Evolutionary conservation across 2,797 vertebrate genomes (phyloP), one percentile per base, ranked within the genome.

Genomic region (Ambastaia sidthimunki): DNA sequence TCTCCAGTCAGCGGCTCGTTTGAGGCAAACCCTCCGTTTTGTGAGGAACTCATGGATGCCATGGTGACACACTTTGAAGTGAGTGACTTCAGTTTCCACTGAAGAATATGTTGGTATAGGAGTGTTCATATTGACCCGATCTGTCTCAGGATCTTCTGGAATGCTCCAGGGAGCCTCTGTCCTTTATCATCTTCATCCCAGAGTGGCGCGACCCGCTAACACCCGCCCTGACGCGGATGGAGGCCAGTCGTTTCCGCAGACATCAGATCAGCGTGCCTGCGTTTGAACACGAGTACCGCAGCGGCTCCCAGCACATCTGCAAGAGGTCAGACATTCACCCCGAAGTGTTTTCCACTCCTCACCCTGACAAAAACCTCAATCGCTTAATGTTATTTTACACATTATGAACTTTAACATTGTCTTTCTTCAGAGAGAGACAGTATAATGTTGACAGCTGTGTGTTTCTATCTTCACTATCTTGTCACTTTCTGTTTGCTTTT

Each of bases 41-140:
- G 96, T 18, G 98, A 99, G 95, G 98, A 99, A 89, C 90, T 99
- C 86, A 99, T 99, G 97, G 97, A 97, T 0, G 90, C 95, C 88
- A 98, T 98, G 97, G 98, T 98, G 34, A 94, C 93, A 50, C 98
- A 98, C 91, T 97, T 99, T 11, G 97, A 99, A 96, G 97, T 96
- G 31, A 48, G 76, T 16, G 21, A 28, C 2, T 11, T 37, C 47
- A 44, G 19, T 48, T 62, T 34, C 5, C 10, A 57, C n/a, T 23
- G 11, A 23, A 23, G 10, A 23, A 60, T 28, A 13, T 60, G 63
- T 19, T 41, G 1, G 16, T 41, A 19, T n/a, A 9, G 18, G 18
- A 41, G 7, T 3, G 2, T n/a, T 15, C 18, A 37, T 5, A 3
- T n/a, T 18, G 10, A 50, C 57, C 50, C 13, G 68, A 7, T 44